Evolutionary conservation across 2,113 vertebrate species (phyloP).

Genomic region (Andinoacara biseriatus): DNA sequence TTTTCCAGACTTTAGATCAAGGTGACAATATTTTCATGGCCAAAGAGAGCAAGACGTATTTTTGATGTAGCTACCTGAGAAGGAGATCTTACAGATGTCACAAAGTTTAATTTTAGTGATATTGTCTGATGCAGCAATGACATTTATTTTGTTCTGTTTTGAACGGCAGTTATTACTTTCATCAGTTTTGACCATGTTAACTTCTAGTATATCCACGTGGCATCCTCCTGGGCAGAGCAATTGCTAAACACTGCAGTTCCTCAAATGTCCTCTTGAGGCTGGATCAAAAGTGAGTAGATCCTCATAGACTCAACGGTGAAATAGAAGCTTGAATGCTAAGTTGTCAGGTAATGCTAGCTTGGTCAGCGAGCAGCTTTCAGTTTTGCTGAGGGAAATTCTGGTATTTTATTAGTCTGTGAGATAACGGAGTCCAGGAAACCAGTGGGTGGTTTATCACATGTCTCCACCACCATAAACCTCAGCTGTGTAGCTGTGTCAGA

Average conservation of each 20-base stretch:
- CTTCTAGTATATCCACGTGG: too few relatives aligned
- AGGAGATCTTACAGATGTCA: background rate
- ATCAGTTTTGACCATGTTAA: too few relatives aligned
- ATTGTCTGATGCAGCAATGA: background rate
- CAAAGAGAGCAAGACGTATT: background rate
- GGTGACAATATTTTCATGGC: conserved; percentile 30
- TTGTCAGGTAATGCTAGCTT: too few relatives aligned
- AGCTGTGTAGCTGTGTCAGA: background rate
- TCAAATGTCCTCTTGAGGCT: too few relatives aligned
- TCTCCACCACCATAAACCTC: background rate
- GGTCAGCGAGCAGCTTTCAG: background rate
- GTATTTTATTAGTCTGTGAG: background rate
- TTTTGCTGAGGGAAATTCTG: background rate
- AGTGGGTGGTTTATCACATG: background rate
- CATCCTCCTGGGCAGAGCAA: too few relatives aligned
- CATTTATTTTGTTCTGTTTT: background rate
- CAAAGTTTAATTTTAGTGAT: background rate
- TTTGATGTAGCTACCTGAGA: background rate
- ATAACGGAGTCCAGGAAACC: background rate
- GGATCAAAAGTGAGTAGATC: too few relatives aligned
- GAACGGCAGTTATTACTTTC: too few relatives aligned
- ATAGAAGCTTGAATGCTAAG: too few relatives aligned
- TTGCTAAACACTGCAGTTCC: too few relatives aligned
- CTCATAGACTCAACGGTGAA: too few relatives aligned
- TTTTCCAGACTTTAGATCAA: conserved; percentile 61